phyloP scores from a whole-genome alignment of 2,888 invertebrate genomes.

The Pecten maximus region DNA sequence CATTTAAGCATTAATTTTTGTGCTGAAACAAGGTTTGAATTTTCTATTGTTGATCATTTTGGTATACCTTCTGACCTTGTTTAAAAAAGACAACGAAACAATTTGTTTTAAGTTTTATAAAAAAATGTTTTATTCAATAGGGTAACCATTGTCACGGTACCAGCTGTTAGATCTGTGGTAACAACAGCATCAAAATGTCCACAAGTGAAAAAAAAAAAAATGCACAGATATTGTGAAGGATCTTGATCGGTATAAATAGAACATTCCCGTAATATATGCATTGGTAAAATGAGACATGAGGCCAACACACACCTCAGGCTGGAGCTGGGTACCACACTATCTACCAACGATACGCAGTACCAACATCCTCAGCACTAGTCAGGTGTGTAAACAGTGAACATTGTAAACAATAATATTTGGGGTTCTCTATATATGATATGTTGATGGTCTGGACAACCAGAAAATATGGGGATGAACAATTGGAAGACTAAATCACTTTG shows the following conservation, averaged over 20 bases:
- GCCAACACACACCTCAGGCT: background rate
- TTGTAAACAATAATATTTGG: background rate
- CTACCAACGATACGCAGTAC: too few species aligned
- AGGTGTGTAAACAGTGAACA: background rate
- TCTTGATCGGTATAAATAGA: background rate
- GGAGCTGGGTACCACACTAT: background rate
- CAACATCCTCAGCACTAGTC: background rate
- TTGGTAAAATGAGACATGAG: constrained; percentile 7
- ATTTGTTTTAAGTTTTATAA: background rate
- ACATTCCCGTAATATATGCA: constrained; percentile 1
- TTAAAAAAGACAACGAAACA: background rate
- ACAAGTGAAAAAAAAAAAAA: constrained; percentile 27
- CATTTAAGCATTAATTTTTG: too few species aligned
- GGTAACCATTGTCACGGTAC: background rate
- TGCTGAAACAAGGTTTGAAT: too few species aligned
- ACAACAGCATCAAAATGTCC: background rate
- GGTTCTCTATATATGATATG: constrained; percentile 23
- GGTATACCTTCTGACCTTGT: too few species aligned
- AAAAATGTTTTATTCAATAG: constrained; percentile 21
- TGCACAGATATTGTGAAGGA: background rate
- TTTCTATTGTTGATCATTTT: too few species aligned
- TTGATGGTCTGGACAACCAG: background rate
- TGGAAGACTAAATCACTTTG: constrained; percentile 16
- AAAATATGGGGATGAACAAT: background rate
- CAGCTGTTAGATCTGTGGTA: background rate